phyloP scores from a whole-genome alignment of 2,113 vertebrate species.

The Phainopepla nitens region DNA sequence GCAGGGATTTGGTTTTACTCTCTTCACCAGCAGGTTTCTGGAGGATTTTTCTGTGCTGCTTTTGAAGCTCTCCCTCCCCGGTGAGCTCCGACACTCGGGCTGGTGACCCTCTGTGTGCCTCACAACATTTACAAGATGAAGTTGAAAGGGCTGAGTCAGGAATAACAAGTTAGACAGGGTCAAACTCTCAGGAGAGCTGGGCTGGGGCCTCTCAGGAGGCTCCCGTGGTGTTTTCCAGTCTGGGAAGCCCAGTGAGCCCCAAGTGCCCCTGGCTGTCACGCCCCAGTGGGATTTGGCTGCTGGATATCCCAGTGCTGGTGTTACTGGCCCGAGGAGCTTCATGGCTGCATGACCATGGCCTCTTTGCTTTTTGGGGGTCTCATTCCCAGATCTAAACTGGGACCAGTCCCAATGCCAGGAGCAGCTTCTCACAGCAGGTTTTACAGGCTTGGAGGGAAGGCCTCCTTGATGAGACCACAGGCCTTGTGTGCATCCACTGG shows the following conservation, averaged over 20 bases:
- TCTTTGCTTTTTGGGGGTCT: background rate
- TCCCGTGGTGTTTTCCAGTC: background rate
- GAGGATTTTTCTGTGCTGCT: background rate
- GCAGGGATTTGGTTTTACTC: background rate
- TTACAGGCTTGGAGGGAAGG: background rate
- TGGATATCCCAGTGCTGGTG: background rate
- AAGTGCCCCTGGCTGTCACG: rapidly evolving
- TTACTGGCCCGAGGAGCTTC: background rate
- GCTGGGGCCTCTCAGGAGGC: background rate
- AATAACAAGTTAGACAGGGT: background rate
- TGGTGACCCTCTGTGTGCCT: constrained; percentile 25
- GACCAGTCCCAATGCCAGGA: background rate
- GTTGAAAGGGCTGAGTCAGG: background rate
- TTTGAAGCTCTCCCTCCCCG: constrained; percentile 31
- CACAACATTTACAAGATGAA: background rate
- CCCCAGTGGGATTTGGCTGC: background rate
- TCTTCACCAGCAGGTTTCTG: background rate
- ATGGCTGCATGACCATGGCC: rapidly evolving
- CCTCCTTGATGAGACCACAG: background rate
- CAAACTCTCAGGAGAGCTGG: background rate
- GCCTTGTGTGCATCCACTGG: background rate
- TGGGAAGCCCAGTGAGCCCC: background rate
- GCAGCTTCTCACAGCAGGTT: background rate
- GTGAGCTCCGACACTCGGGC: background rate
- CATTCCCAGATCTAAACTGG: background rate